Percentiles rank a stretch among this genome's conserved stretches.
phyloP scores from a whole-genome alignment of 1,140 invertebrate genomes.

The Laodelphax striatellus region DNA sequence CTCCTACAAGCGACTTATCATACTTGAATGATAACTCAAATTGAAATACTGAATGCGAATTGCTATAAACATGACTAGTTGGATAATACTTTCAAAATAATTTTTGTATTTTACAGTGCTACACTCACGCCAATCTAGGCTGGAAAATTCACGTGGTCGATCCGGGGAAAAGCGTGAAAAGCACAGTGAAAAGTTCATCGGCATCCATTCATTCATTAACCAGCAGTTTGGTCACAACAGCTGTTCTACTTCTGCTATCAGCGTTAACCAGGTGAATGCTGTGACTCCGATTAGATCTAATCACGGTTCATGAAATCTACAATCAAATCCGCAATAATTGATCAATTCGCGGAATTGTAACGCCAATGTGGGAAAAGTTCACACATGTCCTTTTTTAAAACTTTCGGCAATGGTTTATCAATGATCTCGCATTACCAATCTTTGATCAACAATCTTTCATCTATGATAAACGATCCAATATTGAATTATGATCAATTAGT shows the following conservation, averaged over 20 bases:
- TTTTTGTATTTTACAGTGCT: slow-evolving; percentile 55
- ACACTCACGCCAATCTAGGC: slow-evolving; percentile 79
- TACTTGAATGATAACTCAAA: no score
- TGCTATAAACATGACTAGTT: no score
- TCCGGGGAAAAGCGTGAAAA: slow-evolving; percentile 32
- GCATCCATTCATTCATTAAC: background rate
- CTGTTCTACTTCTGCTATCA: background rate
- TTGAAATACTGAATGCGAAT: no score
- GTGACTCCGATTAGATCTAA: background rate
- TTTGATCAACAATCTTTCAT: background rate
- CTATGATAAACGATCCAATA: background rate
- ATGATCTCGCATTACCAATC: background rate
- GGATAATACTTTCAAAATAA: background rate
- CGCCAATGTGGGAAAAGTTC: background rate
- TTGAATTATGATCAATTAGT: background rate
- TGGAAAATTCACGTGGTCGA: slow-evolving; percentile 89
- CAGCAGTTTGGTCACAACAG: background rate
- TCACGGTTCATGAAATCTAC: background rate
- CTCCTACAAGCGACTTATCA: no score
- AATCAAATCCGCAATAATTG: background rate
- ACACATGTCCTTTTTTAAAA: background rate
- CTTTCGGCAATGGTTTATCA: background rate
- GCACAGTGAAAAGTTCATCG: background rate
- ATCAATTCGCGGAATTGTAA: background rate
- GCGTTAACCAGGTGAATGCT: background rate